Percentiles rank a stretch among this genome's conserved stretches.
Conservation (phyloP, 1,140 invertebrate genomes). For the Panulirus ornatus region DNA sequence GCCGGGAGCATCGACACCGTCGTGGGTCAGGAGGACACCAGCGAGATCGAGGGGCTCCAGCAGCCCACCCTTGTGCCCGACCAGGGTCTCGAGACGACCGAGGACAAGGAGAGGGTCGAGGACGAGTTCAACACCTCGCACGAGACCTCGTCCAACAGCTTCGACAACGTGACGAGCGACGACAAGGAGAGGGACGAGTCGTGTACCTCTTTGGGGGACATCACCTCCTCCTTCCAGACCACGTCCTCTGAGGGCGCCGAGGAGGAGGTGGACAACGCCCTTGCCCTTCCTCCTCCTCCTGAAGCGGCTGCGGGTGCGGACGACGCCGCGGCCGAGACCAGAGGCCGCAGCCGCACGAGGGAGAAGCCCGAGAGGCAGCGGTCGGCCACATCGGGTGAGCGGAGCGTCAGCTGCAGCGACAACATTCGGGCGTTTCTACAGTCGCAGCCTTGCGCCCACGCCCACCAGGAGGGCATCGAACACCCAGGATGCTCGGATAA, state of each 20-base stretch:
- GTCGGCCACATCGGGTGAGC: neutral
- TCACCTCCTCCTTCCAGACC: neutral
- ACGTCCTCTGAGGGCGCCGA: neutral
- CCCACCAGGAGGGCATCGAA: neutral
- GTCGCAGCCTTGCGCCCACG: constrained; percentile 28
- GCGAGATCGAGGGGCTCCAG: too few relatives aligned
- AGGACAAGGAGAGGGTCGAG: too few relatives aligned
- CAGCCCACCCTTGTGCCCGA: too few relatives aligned
- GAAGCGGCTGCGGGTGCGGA: neutral
- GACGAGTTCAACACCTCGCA: too few relatives aligned
- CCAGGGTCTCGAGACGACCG: too few relatives aligned
- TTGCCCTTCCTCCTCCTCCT: neutral
- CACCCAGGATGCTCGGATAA: constrained; percentile 12
- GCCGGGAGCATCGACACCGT: too few relatives aligned
- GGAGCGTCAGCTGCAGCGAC: constrained; percentile 62
- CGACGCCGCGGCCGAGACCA: neutral
- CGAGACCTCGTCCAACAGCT: too few relatives aligned
- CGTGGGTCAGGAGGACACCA: too few relatives aligned
- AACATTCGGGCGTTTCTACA: constrained; percentile 46
- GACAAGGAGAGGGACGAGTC: too few relatives aligned
- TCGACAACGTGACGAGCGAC: too few relatives aligned
- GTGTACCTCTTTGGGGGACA: too few relatives aligned
- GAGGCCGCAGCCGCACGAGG: neutral
- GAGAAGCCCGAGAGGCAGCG: neutral
- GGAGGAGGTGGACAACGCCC: neutral